These are phyloP conservation scores for Dendroctonus valens DNA, from an alignment of 1,140 invertebrate genomes.

Conservation along the genomic window DNA sequence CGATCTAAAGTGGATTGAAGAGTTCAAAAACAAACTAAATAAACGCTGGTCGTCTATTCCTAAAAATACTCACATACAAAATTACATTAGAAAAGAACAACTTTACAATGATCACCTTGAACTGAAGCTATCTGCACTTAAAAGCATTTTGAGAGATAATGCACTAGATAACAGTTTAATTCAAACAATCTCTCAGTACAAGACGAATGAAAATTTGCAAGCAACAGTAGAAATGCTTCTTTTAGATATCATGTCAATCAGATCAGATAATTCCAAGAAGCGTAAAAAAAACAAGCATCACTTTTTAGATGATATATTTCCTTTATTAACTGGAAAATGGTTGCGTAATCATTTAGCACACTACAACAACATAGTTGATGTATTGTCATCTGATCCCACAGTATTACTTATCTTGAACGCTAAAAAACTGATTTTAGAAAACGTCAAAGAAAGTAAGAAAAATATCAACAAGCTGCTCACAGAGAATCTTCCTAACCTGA, in stretches of 20 bases:
- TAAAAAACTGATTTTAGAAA: slow-evolving; percentile 7
- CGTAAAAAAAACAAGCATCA: background rate
- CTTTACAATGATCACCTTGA: background rate
- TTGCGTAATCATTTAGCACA: slow-evolving; percentile 7
- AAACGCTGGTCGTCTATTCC: background rate
- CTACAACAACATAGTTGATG: background rate
- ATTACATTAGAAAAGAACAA: background rate
- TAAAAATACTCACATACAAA: background rate
- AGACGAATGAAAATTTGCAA: slow-evolving; percentile 8
- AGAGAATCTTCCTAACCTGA: slow-evolving; percentile 1
- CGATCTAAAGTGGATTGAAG: slow-evolving; percentile 1
- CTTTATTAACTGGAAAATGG: slow-evolving; percentile 13
- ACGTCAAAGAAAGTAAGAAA: slow-evolving; percentile 1
- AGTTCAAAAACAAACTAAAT: background rate
- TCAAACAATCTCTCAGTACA: background rate
- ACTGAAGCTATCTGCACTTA: background rate
- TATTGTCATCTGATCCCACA: slow-evolving; percentile 10
- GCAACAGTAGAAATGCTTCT: slow-evolving; percentile 4
- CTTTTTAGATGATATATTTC: slow-evolving; percentile 1
- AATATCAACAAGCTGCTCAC: background rate
- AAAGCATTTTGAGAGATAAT: slow-evolving; percentile 8
- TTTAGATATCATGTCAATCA: slow-evolving; percentile 8
- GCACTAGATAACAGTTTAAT: background rate
- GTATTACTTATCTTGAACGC: slow-evolving; percentile 3
- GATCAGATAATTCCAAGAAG: background rate